Base-by-base conservation (phyloP, 2,888 invertebrate genomes). In the Margaritifera margaritifera region DNA sequence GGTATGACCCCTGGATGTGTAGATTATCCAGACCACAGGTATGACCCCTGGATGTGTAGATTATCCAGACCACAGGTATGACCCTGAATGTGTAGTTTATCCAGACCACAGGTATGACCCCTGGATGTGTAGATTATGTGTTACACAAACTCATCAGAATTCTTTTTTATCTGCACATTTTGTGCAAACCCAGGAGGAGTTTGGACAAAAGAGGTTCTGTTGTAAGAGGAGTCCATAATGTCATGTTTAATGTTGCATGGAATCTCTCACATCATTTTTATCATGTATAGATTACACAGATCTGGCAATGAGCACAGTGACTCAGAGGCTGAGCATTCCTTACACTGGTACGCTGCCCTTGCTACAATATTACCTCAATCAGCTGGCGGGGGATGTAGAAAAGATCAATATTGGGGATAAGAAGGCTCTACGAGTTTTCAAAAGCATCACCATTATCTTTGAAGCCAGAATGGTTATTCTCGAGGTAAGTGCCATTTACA, bases 271-370 rank as follows among this genome's bases (percentile, higher is more conserved):
- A 42, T 0, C 15, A 42, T 42, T 42, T 42, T 11, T 15, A 42
- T 42, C 42, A 42, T 42, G 42, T 91, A 58, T 90, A 95, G 95
- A 97, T 89, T 99, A 99, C 90, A 99, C 98, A 0, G 98, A 98
- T 87, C 94, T 99, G 92, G 94, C 94, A 54, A 96, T 96, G 92
- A 97, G 96, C 75, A 95, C 95, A 76, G 95, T 99, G 71, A 94
- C 95, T 42, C 99, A 99, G 90, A 92, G 97, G 19, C 95, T 96
- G 90, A 96, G 97, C 75, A 93, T 99, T 66, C 94, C 95, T 77
- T 99, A 95, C 92, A 92, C 93, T 15, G 95, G 96, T 1, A 93
- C 94, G 0, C 84, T 94, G 66, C 92, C 92, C 1, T 81, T 90
- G 42, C 84, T 92, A 15, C 82, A 89, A 61, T 91, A 87, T 82